Conservation (phyloP, 2,888 invertebrate genomes). For the Lutraria lutraria region DNA sequence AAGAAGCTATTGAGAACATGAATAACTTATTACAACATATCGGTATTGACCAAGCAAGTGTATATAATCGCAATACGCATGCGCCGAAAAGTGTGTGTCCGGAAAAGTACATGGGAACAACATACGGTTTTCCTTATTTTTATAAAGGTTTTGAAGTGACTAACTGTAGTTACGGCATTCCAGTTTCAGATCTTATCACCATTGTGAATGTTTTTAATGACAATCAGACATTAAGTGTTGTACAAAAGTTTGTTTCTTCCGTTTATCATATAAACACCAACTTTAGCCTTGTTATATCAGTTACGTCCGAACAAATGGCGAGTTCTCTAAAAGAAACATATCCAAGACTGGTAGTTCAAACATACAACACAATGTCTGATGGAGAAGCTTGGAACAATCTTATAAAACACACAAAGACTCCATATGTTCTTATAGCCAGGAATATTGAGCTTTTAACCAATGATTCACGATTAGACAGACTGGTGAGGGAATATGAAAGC, state of each 20-base stretch:
- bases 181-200: conserved; percentile 56
- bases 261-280: conserved; percentile 27
- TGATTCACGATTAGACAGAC: conserved; percentile 77
- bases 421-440: conserved; percentile 78
- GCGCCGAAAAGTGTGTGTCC: conserved; percentile 63
- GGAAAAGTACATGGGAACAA: conserved; percentile 69
- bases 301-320: background rate
- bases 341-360: background rate
- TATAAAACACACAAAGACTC: conserved; percentile 72
- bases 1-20: conserved; percentile 38
- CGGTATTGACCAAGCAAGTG: conserved; percentile 25
- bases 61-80: conserved; percentile 19
- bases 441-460: conserved; percentile 75
- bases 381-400: conserved; percentile 76
- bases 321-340: conserved; percentile 3
- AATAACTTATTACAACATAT: conserved; percentile 37
- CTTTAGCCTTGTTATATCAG: conserved; percentile 24
- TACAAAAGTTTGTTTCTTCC: conserved; percentile 26
- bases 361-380: conserved; percentile 22
- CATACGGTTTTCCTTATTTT: conserved; percentile 71
- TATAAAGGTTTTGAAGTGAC: conserved; percentile 70
- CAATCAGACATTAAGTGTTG: background rate
- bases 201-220: conserved; percentile 21
- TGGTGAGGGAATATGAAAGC: conserved; percentile 77
- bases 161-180: conserved; percentile 52